Evolutionary conservation across 2,888 invertebrate genomes (phyloP).

Genomic region (Stenichneumon culpator): DNA sequence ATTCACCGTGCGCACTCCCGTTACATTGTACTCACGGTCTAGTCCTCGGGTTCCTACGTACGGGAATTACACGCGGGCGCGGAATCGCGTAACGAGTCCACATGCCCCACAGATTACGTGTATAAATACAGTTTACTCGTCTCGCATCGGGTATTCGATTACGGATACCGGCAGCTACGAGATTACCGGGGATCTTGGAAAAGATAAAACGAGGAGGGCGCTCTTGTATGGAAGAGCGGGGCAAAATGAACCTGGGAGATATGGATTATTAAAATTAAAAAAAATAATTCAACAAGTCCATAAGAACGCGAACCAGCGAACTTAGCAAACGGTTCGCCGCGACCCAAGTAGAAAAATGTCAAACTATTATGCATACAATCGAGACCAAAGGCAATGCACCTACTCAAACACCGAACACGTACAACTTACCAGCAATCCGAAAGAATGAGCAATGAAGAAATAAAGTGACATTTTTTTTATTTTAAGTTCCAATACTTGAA

Average conservation of each 20-base stretch:
- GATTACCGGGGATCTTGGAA: background rate
- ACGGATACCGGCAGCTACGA: conserved; percentile 7
- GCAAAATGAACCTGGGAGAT: background rate
- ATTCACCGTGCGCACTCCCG: background rate
- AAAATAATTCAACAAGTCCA: background rate
- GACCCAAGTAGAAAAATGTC: too few relatives aligned
- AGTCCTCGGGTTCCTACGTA: background rate
- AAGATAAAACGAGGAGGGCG: background rate
- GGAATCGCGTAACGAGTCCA: conserved; percentile 35
- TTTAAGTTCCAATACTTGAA: too few relatives aligned
- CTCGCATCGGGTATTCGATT: conserved; percentile 39
- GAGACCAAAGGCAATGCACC: too few relatives aligned
- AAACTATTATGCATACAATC: too few relatives aligned
- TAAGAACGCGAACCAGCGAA: too few relatives aligned
- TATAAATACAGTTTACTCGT: conserved; percentile 26
- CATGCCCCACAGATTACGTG: conserved; percentile 33
- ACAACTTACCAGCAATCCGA: too few relatives aligned
- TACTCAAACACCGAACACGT: too few relatives aligned
- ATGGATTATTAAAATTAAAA: background rate
- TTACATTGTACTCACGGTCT: background rate
- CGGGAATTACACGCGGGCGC: conserved; percentile 20
- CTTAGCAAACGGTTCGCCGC: too few relatives aligned
- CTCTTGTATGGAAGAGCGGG: background rate
- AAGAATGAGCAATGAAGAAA: too few relatives aligned
- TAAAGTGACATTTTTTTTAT: too few relatives aligned